Evolutionary conservation across 2,797 vertebrate species (phyloP).

Genomic region (Remorina albescens): DNA sequence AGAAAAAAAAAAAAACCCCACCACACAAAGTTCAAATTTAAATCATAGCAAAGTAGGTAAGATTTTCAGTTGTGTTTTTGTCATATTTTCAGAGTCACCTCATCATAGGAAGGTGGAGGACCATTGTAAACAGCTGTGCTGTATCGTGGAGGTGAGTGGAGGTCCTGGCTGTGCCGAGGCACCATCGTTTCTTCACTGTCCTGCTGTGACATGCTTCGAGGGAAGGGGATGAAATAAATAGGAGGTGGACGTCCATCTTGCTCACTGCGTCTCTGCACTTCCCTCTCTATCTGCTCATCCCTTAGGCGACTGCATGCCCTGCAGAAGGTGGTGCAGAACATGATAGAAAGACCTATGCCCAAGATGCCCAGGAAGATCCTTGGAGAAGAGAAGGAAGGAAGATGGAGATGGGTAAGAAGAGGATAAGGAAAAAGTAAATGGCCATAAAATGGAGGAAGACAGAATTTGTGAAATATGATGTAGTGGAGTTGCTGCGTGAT

Average conservation of each 20-base stretch:
- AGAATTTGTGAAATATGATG: neutral
- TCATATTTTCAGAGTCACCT: constrained; percentile 57
- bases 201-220: constrained; percentile 27
- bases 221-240: constrained; percentile 77
- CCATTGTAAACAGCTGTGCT: constrained; percentile 26
- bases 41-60: neutral
- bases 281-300: constrained; percentile 51
- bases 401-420: neutral
- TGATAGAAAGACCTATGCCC: constrained; percentile 68
- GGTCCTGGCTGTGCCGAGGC: constrained; percentile 48
- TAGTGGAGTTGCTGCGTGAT: no score
- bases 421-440: neutral
- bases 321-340: constrained; percentile 77
- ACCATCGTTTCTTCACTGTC: constrained; percentile 48
- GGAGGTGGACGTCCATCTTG: neutral
- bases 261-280: constrained; percentile 41
- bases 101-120: constrained; percentile 74
- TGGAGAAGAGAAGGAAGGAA: neutral
- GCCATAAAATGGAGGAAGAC: neutral
- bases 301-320: constrained; percentile 57
- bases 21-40: neutral
- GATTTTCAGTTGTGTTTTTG: neutral
- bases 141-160: constrained; percentile 52
- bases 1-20: constrained; percentile 34
- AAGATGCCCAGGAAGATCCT: constrained; percentile 76